Conservation (phyloP, 2,888 invertebrate genomes). For the Caenorhabditis wallacei region DNA sequence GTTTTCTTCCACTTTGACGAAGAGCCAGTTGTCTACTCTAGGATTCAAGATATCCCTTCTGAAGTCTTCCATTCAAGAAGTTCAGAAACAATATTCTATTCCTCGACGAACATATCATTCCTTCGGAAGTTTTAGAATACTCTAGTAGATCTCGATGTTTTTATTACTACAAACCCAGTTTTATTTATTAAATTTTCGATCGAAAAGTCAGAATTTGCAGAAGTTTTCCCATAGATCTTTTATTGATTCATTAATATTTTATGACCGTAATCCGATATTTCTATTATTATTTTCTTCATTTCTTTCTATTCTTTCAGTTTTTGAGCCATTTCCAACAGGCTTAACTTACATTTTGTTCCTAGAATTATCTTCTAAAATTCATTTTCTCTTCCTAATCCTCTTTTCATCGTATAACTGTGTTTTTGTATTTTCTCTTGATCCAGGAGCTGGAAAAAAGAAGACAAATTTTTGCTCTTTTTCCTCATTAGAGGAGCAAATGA, state of each 20-base stretch:
- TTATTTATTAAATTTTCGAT: neutral
- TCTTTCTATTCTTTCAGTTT: neutral
- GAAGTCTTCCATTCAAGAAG: too few species aligned
- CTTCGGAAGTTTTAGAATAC: neutral
- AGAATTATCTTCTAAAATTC: slow-evolving; percentile 5
- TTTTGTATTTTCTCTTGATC: slow-evolving; percentile 3
- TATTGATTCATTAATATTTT: slow-evolving; percentile 40
- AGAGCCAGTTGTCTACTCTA: neutral
- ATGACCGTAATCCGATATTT: slow-evolving; percentile 52
- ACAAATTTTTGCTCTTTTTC: slow-evolving; percentile 41
- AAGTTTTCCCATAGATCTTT: neutral
- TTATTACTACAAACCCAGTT: neutral
- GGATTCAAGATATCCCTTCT: too few species aligned
- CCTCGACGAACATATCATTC: neutral
- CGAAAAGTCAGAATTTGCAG: neutral
- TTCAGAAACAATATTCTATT: neutral
- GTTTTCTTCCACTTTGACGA: neutral
- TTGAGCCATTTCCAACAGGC: neutral
- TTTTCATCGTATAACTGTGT: neutral
- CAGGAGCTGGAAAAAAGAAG: neutral
- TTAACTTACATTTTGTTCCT: neutral
- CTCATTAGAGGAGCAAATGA: slow-evolving; percentile 47
- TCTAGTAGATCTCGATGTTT: neutral
- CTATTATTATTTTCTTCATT: slow-evolving; percentile 29
- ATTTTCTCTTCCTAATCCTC: neutral